Base-by-base conservation (phyloP, 2,888 invertebrate genomes). In the Netelia inedita region DNA sequence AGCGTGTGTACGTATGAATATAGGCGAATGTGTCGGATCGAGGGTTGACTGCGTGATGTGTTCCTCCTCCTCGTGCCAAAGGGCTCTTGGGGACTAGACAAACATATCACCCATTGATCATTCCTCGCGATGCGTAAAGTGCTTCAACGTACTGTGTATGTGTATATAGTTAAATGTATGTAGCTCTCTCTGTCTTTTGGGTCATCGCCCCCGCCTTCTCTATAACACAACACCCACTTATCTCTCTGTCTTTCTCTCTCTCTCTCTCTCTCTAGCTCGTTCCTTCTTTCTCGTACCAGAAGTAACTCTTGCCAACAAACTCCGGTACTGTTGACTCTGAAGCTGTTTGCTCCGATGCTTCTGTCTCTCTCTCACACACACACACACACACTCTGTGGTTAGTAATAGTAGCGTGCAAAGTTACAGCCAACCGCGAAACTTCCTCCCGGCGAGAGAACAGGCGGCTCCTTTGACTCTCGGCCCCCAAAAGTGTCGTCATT, bases 21-120 rank as follows among this genome's bases (percentile, higher is more conserved):
- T 74, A 16, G 23, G 35, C 14, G 8, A 8, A 16, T 21, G 19
- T 16, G 10, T 8, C 10, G 35, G 57, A 23, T 28, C 8, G 16
- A 41, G 19, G 19, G 66, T 14, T 53, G 21, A 69, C 41, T 61
- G 50, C 21, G 16, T 11, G 3, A 55, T 53, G 16, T 43, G 16
- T 28, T 71, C 65, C 65, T 71, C 28, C 28, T 28, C 28, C 28
- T 46, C 59, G 19, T 19, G 19, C 46, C 61, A n/a, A 76, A 80
- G 76, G 61, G 71, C 57, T 66, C 59, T 19, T 28, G 3, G 14
- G 46, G 66, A 76, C 80, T 73, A 43, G 53, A 73, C 83, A 84
- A 80, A 84, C 75, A 71, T 80, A 80, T 82, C 76, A 72, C 74
- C 76, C 72, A 84, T 80, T 80, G 80, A 80, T 80, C 80, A 84